Evolutionary conservation across 1,140 invertebrate genomes (phyloP), one percentile per base, ranked within the genome.

Genomic region (Idris sp.): DNA sequence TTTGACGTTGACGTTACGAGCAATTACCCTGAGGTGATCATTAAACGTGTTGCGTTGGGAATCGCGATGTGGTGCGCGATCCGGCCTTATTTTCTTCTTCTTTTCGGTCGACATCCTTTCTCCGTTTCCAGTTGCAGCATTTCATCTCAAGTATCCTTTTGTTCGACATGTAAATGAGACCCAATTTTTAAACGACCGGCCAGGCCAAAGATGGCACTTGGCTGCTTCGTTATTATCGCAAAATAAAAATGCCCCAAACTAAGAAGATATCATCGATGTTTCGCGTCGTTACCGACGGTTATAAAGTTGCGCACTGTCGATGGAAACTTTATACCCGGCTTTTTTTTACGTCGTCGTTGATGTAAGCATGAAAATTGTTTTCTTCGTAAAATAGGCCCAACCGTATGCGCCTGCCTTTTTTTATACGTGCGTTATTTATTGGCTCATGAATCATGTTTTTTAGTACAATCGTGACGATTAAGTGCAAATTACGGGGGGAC

Each of bases 131-230:
- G 44, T 64, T 54, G 58, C 43, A 41, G 38, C 51, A 64, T 68
- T 58, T 68, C 59, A 59, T 35, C 51, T 62, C 41, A 56, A 36
- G 67, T 59, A 68, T 69, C 68, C 61, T 74, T 78, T 76, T 76
- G 56, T 68, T 62, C 61, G 43, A 30, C 56, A 78, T 79, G 69
- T 75, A 74, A 79, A 79, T 74, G 69, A 79, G 72, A 67, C 76
- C 69, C 68, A 67, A 76, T 76, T 78, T 76, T 72, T 53, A 26
- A 48, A 38, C 30, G 44, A 15, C 43, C 31, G 56, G 22, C 46
- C 62, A 40, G 31, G 35, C 56, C 72, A 74, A 62, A 73, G 53
- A 73, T 59, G 69, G 69, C 43, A 59, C 69, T 59, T 30, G 43
- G 3, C n/a, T n/a, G n/a, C n/a, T 15, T 65, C 53, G 61, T 73